A percentile compares a stretch with the other conserved stretches of the same genome.
Conservation (phyloP, 2,888 invertebrate species). For the Brachycybe producta region DNA sequence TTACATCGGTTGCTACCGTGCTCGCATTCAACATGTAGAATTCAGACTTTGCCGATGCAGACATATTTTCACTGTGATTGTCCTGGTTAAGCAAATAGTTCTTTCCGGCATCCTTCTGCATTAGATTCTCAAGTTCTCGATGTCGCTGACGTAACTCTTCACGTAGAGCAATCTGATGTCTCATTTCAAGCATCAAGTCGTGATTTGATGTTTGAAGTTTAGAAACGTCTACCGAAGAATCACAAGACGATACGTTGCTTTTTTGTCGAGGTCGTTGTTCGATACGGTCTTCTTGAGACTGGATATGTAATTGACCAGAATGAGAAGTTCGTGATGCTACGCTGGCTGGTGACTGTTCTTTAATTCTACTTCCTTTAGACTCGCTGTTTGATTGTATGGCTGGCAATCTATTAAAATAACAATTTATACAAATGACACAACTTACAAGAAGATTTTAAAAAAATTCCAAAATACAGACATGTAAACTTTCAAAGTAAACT, state of each 20-base stretch:
- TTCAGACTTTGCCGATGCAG: constrained; percentile 19
- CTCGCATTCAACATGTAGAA: constrained; percentile 9
- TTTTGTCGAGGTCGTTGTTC: neutral
- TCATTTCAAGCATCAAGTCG: constrained; percentile 19
- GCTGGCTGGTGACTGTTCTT: neutral
- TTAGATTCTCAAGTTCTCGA: constrained; percentile 18
- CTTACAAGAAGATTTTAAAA: too few species aligned
- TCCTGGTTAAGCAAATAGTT: constrained; percentile 19
- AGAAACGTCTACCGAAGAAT: neutral
- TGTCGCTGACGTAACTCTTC: constrained; percentile 18
- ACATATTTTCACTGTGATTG: constrained; percentile 18
- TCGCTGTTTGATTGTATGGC: too few species aligned
- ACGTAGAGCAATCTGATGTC: constrained; percentile 16
- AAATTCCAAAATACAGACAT: too few species aligned
- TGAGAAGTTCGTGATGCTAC: neutral
- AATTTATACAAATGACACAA: too few species aligned
- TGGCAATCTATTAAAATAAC: too few species aligned
- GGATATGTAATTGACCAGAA: too few species aligned
- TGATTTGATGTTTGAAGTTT: constrained; percentile 9
- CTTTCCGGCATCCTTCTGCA: constrained; percentile 18
- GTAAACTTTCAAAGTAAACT: too few species aligned
- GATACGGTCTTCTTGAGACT: too few species aligned
- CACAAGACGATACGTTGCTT: neutral
- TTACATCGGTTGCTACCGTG: constrained; percentile 18
- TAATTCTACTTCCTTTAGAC: too few species aligned